Conservation (phyloP, 2,797 vertebrate genomes). For the Holocentrus rufus region DNA sequence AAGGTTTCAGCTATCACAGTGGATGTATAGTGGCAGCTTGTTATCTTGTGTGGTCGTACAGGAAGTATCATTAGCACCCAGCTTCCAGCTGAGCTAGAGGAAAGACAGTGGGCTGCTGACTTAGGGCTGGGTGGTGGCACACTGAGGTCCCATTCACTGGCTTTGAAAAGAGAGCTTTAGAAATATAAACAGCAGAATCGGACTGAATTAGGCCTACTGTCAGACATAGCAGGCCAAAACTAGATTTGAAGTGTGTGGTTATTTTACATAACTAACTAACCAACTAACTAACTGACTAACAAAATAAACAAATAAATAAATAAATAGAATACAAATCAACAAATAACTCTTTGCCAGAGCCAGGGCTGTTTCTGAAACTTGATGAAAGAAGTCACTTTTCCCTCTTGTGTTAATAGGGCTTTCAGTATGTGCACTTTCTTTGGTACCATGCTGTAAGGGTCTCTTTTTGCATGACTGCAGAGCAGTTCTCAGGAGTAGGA, state of each 20-base stretch:
- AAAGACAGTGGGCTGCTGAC: slow-evolving; percentile 40
- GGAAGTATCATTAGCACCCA: slow-evolving; percentile 58
- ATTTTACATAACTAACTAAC: slow-evolving; percentile 26
- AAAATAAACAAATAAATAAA: too few species aligned
- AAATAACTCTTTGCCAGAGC: slow-evolving; percentile 34
- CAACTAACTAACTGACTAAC: too few species aligned
- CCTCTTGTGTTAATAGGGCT: slow-evolving; percentile 29
- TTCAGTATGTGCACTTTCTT: slow-evolving; percentile 24
- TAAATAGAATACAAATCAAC: slow-evolving; percentile 39
- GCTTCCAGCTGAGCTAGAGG: slow-evolving; percentile 43
- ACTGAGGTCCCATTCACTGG: slow-evolving; percentile 55
- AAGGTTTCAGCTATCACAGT: slow-evolving; percentile 46
- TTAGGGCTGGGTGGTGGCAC: slow-evolving; percentile 43
- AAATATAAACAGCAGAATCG: slow-evolving; percentile 38
- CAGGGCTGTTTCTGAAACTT: slow-evolving; percentile 26
- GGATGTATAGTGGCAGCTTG: slow-evolving; percentile 63
- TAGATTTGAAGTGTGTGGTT: slow-evolving; percentile 47
- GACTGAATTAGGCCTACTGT: slow-evolving; percentile 16
- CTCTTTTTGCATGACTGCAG: slow-evolving; percentile 31
- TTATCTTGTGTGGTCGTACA: slow-evolving; percentile 63
- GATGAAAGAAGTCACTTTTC: slow-evolving; percentile 44
- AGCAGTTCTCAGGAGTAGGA: slow-evolving; percentile 39
- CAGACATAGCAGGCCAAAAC: slow-evolving; percentile 14
- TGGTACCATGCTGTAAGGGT: background rate
- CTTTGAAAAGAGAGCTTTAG: slow-evolving; percentile 43